These are phyloP conservation scores for Glandiceps talaboti DNA, from an alignment of 53 echinoderm and acorn worm genomes.

Conservation along the genomic window DNA sequence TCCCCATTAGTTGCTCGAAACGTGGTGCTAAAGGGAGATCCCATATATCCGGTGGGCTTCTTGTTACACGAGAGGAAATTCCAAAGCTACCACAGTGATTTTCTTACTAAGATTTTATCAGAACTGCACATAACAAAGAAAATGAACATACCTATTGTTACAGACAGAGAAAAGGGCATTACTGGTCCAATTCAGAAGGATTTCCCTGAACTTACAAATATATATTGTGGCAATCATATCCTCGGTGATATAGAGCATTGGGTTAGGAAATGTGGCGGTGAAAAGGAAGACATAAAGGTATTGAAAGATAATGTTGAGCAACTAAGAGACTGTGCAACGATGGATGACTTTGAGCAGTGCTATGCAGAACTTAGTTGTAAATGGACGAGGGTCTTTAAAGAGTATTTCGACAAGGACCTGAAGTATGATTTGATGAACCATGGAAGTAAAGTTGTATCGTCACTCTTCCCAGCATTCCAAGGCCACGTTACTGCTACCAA, in stretches of 20 bases:
- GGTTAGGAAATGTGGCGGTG: not conserved
- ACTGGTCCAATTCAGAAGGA: not conserved
- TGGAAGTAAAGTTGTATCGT: not conserved
- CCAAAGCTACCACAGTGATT: not conserved
- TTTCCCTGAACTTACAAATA: not conserved
- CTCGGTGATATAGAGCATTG: not conserved
- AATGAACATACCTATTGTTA: not conserved
- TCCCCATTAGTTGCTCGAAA: not conserved
- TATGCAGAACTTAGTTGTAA: not conserved
- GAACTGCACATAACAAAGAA: not conserved
- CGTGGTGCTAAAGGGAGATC: not conserved
- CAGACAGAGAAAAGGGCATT: not conserved
- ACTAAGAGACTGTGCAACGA: not conserved
- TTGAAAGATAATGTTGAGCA: not conserved
- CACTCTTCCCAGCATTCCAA: not conserved
- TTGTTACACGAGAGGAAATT: not conserved
- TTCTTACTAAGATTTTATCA: not conserved
- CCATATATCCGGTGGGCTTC: not conserved
- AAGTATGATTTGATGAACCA: not conserved
- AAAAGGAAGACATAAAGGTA: not conserved
- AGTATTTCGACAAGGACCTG: not conserved
- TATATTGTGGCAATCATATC: not conserved
- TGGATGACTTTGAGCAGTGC: not conserved
- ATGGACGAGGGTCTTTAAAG: not conserved
- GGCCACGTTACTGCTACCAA: not conserved